Evolutionary conservation across 2,888 invertebrate genomes (phyloP).

Genomic region (Seira musarum): DNA sequence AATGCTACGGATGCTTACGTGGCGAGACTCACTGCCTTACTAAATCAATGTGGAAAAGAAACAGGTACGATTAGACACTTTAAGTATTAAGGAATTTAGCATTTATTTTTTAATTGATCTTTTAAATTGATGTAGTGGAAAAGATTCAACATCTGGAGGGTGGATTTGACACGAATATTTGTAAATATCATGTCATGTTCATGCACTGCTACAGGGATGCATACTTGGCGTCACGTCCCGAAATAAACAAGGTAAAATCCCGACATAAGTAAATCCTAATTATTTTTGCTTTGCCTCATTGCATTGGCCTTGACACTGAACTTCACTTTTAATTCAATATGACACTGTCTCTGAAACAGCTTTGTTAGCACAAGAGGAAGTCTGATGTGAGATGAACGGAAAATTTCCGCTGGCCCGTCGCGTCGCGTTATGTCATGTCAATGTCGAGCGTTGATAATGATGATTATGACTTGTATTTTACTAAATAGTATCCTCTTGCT

Average conservation of each 20-base stretch:
- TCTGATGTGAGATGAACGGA: no score
- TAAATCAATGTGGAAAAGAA: slow-evolving; percentile 29
- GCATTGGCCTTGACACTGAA: no score
- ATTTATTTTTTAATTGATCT: slow-evolving; percentile 16
- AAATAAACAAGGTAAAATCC: slow-evolving; percentile 34
- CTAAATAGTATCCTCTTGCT: no score
- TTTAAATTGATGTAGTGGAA: slow-evolving; percentile 1
- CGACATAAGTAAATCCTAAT: no score
- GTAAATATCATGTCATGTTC: slow-evolving; percentile 58
- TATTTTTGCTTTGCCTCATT: no score
- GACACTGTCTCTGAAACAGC: no score
- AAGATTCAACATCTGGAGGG: slow-evolving; percentile 12
- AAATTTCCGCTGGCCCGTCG: no score
- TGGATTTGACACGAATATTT: slow-evolving; percentile 39
- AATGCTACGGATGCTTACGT: slow-evolving; percentile 31
- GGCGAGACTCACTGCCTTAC: slow-evolving; percentile 23
- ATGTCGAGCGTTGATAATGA: no score
- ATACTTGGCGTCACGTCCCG: slow-evolving; percentile 20
- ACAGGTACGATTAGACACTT: slow-evolving; percentile 31
- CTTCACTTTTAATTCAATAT: no score
- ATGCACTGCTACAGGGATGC: slow-evolving; percentile 57
- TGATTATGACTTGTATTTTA: no score
- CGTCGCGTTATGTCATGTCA: no score
- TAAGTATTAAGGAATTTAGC: not conserved
- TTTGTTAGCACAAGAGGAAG: no score